phyloP scores from a whole-genome alignment of 2,113 vertebrate species.

The Salvator merianae region DNA sequence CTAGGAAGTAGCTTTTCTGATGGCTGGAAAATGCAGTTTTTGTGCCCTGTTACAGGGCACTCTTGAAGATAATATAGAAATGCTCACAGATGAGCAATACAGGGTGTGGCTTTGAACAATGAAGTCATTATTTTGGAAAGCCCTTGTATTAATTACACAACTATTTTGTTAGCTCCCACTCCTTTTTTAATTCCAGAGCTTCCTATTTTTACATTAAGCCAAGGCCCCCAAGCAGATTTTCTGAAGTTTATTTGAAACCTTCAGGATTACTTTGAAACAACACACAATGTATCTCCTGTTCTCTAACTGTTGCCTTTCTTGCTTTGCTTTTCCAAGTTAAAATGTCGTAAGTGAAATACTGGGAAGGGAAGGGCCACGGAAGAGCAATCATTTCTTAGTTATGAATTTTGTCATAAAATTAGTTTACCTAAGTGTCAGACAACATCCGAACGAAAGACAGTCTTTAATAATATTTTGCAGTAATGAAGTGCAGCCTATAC shows the following conservation, averaged over 20 bases:
- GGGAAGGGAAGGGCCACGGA: too few relatives aligned
- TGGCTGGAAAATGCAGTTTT: too few relatives aligned
- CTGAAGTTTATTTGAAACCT: not conserved
- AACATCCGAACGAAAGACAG: not conserved
- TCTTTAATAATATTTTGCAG: not conserved
- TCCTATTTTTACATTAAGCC: not conserved
- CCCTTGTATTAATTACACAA: not conserved
- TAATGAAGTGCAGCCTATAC: not conserved
- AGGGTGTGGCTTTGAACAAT: not conserved
- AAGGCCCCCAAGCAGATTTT: not conserved
- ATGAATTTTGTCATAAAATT: too few relatives aligned
- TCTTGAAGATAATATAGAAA: too few relatives aligned
- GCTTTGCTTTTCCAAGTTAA: not conserved
- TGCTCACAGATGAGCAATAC: too few relatives aligned
- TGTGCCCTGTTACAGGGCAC: too few relatives aligned
- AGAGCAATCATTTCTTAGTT: too few relatives aligned
- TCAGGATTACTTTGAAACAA: not conserved
- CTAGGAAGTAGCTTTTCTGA: too few relatives aligned
- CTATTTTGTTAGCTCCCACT: not conserved
- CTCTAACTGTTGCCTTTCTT: not conserved
- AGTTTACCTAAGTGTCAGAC: too few relatives aligned
- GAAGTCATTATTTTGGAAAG: conserved; percentile 2
- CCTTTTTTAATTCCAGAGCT: not conserved
- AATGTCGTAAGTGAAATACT: not conserved
- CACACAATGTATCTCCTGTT: not conserved